Evolutionary conservation across 2,797 vertebrate genomes (phyloP).

Genomic region (Neosalanx taihuensis): DNA sequence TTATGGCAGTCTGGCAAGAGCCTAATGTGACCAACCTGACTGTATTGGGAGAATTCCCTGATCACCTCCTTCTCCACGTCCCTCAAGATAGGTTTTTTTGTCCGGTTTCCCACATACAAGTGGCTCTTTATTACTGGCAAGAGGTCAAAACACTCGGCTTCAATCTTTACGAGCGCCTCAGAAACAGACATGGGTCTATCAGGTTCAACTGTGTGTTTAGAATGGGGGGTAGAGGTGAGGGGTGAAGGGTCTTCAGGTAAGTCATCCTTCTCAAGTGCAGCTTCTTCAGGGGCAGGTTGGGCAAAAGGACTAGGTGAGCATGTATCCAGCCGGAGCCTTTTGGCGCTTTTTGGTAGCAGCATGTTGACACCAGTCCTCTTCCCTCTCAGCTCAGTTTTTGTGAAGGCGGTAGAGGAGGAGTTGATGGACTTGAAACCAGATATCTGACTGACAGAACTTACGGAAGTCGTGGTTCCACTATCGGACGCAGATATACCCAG

Average conservation of each 20-base stretch:
- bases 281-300: not conserved
- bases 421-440: slow-evolving; percentile 84
- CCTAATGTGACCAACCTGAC: slow-evolving; percentile 71
- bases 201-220: not conserved
- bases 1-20: not conserved
- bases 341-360: slow-evolving; percentile 75
- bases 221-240: not conserved
- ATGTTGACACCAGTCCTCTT: slow-evolving; percentile 64
- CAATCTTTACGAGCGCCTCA: slow-evolving; percentile 70
- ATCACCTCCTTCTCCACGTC: slow-evolving; percentile 90
- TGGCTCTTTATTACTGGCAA: slow-evolving; percentile 87
- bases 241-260: not conserved
- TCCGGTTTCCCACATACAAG: slow-evolving; percentile 77
- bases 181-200: slow-evolving; percentile 30
- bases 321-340: slow-evolving; percentile 76
- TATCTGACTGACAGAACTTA: slow-evolving; percentile 59
- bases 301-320: slow-evolving; percentile 43
- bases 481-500: slow-evolving; percentile 68
- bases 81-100: slow-evolving; percentile 83
- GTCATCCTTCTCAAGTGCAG: not conserved
- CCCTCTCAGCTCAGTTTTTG: slow-evolving; percentile 75
- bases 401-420: slow-evolving; percentile 87
- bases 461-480: slow-evolving; percentile 44
- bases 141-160: slow-evolving; percentile 83
- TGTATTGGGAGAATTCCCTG: slow-evolving; percentile 74